Conservation (phyloP, 2,888 invertebrate species). For the Oscheius sp. region DNA sequence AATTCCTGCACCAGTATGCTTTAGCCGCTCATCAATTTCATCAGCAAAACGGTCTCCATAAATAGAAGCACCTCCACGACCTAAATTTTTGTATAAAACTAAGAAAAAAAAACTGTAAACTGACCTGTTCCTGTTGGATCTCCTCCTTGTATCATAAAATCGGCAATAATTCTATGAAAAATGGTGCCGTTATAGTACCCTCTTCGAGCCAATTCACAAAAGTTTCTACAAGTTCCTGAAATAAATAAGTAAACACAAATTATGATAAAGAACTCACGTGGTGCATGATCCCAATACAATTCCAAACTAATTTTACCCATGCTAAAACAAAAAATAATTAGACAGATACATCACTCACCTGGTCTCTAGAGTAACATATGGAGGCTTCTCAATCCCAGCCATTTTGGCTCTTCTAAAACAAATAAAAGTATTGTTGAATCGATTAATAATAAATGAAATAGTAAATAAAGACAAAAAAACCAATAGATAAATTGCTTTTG, state of each 20-base stretch:
- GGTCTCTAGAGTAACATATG: slow-evolving; percentile 48
- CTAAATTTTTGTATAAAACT: slow-evolving; percentile 68
- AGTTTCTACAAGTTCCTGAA: slow-evolving; percentile 94
- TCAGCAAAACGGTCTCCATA: slow-evolving; percentile 94
- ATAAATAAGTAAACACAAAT: no score
- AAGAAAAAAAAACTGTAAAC: background rate
- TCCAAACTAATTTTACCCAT: slow-evolving; percentile 93
- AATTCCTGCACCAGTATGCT: slow-evolving; percentile 85
- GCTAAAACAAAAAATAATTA: slow-evolving; percentile 21
- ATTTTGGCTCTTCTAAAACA: background rate
- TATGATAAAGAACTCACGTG: no score
- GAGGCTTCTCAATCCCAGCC: slow-evolving; percentile 36
- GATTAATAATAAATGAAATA: background rate
- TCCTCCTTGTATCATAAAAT: slow-evolving; percentile 79
- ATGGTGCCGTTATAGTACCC: slow-evolving; percentile 91
- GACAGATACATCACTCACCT: slow-evolving; percentile 20
- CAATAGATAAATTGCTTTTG: background rate
- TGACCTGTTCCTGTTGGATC: slow-evolving; percentile 92
- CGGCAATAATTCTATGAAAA: slow-evolving; percentile 91
- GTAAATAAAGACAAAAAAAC: background rate
- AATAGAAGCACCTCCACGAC: slow-evolving; percentile 93
- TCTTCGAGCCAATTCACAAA: slow-evolving; percentile 83
- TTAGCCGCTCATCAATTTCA: slow-evolving; percentile 90
- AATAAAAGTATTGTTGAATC: background rate
- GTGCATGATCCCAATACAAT: slow-evolving; percentile 97